Conservation (phyloP, 2,888 invertebrate genomes). For the Cheilosia impressa region DNA sequence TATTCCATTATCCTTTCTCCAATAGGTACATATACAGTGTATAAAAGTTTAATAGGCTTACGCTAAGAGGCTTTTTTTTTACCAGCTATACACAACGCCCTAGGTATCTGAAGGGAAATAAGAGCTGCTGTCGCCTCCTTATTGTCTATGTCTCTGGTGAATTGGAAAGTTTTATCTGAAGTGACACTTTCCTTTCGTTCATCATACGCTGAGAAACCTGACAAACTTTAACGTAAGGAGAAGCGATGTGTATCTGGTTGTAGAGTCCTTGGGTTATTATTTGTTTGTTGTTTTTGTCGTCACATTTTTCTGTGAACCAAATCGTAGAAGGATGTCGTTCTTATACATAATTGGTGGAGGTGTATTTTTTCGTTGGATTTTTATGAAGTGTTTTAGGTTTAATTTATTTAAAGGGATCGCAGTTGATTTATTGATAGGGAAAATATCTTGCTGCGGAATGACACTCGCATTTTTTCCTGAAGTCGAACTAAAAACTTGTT, state of each 20-base stretch:
- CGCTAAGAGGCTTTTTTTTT: slow-evolving; percentile 47
- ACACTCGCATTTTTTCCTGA: too few relatives aligned
- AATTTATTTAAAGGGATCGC: too few relatives aligned
- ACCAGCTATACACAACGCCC: not conserved
- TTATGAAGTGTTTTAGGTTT: too few relatives aligned
- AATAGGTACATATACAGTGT: slow-evolving; percentile 17
- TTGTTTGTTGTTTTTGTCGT: not conserved
- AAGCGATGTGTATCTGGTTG: not conserved
- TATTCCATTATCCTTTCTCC: slow-evolving; percentile 56
- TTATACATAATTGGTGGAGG: too few relatives aligned
- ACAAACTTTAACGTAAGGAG: slow-evolving; percentile 17
- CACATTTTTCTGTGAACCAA: not conserved
- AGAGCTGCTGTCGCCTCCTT: not conserved
- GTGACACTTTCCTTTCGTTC: slow-evolving; percentile 44
- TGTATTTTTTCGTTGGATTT: too few relatives aligned
- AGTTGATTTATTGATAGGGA: too few relatives aligned
- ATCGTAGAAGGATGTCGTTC: too few relatives aligned
- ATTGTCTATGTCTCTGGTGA: slow-evolving; percentile 19
- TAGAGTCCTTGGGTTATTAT: not conserved
- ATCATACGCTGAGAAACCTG: slow-evolving; percentile 2
- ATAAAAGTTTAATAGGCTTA: slow-evolving; percentile 65
- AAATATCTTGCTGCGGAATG: too few relatives aligned
- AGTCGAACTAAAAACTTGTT: too few relatives aligned
- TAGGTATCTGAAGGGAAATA: not conserved
- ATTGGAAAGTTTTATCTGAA: slow-evolving; percentile 43